phyloP scores from a whole-genome alignment of 2,888 invertebrate species.

The Brachyopa scutellaris region DNA sequence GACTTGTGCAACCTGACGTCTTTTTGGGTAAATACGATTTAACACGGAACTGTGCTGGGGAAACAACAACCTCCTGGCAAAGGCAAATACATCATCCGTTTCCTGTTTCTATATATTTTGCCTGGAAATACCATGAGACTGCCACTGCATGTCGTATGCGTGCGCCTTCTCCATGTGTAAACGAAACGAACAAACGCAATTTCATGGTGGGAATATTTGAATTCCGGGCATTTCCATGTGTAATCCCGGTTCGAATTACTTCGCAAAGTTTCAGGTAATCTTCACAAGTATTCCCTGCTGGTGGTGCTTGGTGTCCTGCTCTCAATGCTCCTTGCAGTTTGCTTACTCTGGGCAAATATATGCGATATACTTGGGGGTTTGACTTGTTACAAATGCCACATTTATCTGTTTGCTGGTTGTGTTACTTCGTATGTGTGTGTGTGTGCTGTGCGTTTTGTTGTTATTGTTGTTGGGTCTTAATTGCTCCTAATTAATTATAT shows the following conservation, averaged over 20 bases:
- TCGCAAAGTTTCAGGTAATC: slow-evolving; percentile 72
- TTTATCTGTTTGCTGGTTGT: slow-evolving; percentile 65
- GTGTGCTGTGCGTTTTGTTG: background rate
- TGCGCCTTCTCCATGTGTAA: slow-evolving; percentile 46
- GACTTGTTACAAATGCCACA: slow-evolving; percentile 70
- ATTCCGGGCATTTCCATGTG: slow-evolving; percentile 71
- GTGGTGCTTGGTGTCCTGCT: background rate
- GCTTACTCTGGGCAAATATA: slow-evolving; percentile 60
- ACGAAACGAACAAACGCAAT: slow-evolving; percentile 62
- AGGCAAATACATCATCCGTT: slow-evolving; percentile 71
- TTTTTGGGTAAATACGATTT: slow-evolving; percentile 71
- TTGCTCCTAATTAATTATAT: slow-evolving; percentile 72
- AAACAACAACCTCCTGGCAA: slow-evolving; percentile 56
- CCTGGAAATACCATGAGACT: slow-evolving; percentile 52
- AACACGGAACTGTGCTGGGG: slow-evolving; percentile 55
- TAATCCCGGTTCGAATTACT: slow-evolving; percentile 72
- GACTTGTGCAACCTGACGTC: slow-evolving; percentile 72
- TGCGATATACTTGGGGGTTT: slow-evolving; percentile 55
- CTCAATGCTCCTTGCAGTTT: slow-evolving; percentile 14
- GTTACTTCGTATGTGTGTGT: background rate
- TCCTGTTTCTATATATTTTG: slow-evolving; percentile 59
- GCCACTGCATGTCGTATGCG: slow-evolving; percentile 8
- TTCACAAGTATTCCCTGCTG: slow-evolving; percentile 67
- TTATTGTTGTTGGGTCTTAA: slow-evolving; percentile 66
- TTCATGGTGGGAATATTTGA: slow-evolving; percentile 72